These are phyloP conservation scores for Acrobasis repandana DNA, from an alignment of 2,888 invertebrate genomes.

Conservation along the genomic window DNA sequence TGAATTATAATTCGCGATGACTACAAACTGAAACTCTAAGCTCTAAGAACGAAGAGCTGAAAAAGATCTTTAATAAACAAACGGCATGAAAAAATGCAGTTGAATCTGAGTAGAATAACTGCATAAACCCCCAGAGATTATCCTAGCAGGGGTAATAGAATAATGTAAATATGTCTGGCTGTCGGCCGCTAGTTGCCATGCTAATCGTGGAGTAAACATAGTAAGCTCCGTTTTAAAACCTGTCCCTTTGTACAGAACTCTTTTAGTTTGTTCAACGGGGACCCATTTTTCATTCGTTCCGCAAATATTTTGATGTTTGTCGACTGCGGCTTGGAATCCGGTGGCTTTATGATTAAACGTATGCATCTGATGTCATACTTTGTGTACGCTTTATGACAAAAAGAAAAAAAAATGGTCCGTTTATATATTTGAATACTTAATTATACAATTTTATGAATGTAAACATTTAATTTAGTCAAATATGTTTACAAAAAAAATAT, in stretches of 20 bases:
- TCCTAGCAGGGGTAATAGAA: slow-evolving; percentile 74
- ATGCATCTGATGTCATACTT: slow-evolving; percentile 52
- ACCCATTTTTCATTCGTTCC: slow-evolving; percentile 68
- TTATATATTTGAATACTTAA: no score
- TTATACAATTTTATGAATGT: no score
- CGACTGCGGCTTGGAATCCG: slow-evolving; percentile 52
- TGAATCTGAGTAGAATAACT: slow-evolving; percentile 66
- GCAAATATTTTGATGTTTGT: slow-evolving; percentile 78
- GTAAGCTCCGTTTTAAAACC: slow-evolving; percentile 69
- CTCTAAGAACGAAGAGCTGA: background rate
- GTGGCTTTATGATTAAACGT: slow-evolving; percentile 46
- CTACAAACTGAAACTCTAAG: background rate
- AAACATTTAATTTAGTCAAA: no score
- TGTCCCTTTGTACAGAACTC: slow-evolving; percentile 58
- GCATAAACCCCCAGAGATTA: slow-evolving; percentile 70
- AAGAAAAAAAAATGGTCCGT: no score
- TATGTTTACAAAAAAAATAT: no score
- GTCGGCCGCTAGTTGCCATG: slow-evolving; percentile 62
- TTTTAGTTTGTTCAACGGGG: slow-evolving; percentile 62
- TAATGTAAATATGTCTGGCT: slow-evolving; percentile 68
- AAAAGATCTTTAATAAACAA: slow-evolving; percentile 32
- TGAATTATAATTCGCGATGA: background rate
- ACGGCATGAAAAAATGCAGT: slow-evolving; percentile 47
- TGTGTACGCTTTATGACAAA: slow-evolving; percentile 34
- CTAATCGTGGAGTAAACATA: slow-evolving; percentile 67